These are phyloP conservation scores for Dasyornis broadbenti DNA, from an alignment of 2,113 vertebrate species.

Conservation along the genomic window DNA sequence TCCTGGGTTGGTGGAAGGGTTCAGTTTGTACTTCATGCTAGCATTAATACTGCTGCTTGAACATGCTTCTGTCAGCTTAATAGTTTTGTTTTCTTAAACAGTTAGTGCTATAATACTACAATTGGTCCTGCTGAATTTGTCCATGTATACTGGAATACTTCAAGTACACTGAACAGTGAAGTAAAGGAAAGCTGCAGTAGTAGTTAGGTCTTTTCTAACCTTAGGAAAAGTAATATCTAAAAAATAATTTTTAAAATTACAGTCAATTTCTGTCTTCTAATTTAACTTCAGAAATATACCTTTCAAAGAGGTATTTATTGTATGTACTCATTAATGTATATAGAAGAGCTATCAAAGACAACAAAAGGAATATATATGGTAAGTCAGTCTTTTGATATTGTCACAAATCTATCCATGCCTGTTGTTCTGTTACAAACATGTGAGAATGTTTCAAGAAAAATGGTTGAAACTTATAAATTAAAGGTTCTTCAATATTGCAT, in stretches of 20 bases:
- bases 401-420: conserved; percentile 38
- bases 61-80: conserved; percentile 42
- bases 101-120: conserved; percentile 23
- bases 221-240: not conserved
- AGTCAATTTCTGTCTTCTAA: conserved; percentile 27
- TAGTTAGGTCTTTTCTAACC: not conserved
- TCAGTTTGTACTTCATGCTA: conserved; percentile 33
- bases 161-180: not conserved
- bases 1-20: not conserved
- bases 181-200: not conserved
- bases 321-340: conserved; percentile 17
- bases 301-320: conserved; percentile 15
- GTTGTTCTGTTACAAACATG: conserved; percentile 53
- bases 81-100: conserved; percentile 46
- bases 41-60: conserved; percentile 36
- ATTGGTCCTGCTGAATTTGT: conserved; percentile 19
- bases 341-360: conserved; percentile 13
- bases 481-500: conserved; percentile 68
- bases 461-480: conserved; percentile 65
- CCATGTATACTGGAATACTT: not conserved
- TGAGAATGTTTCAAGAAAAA: conserved; percentile 59
- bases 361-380: conserved; percentile 45
- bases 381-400: conserved; percentile 51
- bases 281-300: conserved; percentile 41
- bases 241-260: not conserved